phyloP scores from a whole-genome alignment of 1,140 invertebrate genomes.

The Musca vetustissima region DNA sequence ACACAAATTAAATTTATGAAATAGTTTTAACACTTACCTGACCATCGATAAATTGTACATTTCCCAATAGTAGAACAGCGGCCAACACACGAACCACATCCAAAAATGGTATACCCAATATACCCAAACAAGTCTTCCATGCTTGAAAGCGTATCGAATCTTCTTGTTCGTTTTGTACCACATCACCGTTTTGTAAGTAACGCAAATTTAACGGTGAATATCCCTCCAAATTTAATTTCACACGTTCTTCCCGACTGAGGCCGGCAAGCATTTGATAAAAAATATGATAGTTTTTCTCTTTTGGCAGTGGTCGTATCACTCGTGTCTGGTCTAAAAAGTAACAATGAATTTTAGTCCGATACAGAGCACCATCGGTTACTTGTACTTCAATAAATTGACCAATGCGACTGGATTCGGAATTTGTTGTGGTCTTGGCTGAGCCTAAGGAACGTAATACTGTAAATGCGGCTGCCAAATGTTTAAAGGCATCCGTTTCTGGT shows the following conservation, averaged over 20 bases:
- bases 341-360: constrained; percentile 94
- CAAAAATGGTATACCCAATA: constrained; percentile 89
- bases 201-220: constrained; percentile 77
- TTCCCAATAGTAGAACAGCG: constrained; percentile 87
- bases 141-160: constrained; percentile 78
- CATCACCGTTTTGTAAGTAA: constrained; percentile 78
- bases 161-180: constrained; percentile 73
- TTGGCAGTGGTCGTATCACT: constrained; percentile 79
- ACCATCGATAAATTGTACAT: constrained; percentile 84
- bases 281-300: constrained; percentile 95
- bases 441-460: constrained; percentile 89
- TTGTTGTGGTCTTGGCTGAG: constrained; percentile 85
- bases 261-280: constrained; percentile 97
- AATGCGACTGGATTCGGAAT: constrained; percentile 92
- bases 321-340: constrained; percentile 90
- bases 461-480: constrained; percentile 91
- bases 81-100: constrained; percentile 90
- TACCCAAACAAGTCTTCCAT: constrained; percentile 87
- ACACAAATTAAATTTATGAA: too few relatives aligned
- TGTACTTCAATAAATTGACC: constrained; percentile 96
- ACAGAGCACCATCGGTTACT: constrained; percentile 92
- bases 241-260: constrained; percentile 81
- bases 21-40: too few relatives aligned
- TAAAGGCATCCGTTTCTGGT: constrained; percentile 94
- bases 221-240: constrained; percentile 81